Percentiles rank a stretch among this genome's conserved stretches.
Conservation (phyloP, 2,113 vertebrate species). For the Helogale parvula region DNA sequence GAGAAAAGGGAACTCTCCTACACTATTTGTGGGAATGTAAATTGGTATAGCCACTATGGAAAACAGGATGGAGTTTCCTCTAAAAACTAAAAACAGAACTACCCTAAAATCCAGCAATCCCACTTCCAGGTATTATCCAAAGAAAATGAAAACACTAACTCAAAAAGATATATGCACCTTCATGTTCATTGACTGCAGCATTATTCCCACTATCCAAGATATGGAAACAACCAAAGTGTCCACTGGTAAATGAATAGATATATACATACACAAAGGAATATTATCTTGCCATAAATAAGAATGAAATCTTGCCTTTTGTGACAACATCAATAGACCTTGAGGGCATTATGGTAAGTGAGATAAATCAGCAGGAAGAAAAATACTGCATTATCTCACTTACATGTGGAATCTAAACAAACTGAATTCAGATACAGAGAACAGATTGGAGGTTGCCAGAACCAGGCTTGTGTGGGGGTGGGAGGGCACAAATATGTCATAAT, state of each 20-base stretch:
- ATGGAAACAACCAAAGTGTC: not conserved
- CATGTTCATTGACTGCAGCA: not conserved
- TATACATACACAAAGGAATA: not conserved
- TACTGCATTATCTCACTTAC: not conserved
- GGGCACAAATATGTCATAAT: not conserved
- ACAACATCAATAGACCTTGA: not conserved
- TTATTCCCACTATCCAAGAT: not conserved
- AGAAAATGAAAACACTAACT: not conserved
- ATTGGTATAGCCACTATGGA: not conserved
- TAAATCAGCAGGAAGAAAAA: not conserved
- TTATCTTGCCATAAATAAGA: not conserved
- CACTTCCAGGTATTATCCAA: not conserved
- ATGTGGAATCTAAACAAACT: not conserved
- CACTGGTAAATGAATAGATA: not conserved
- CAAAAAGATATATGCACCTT: not conserved
- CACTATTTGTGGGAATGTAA: not conserved
- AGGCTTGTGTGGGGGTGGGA: not conserved
- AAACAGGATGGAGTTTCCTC: not conserved
- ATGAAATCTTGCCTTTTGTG: not conserved
- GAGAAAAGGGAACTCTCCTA: not conserved
- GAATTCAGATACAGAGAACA: not conserved
- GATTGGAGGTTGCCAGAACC: not conserved
- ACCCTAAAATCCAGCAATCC: not conserved
- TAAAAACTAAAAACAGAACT: not conserved
- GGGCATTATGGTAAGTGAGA: not conserved